Percentiles rank a stretch among this genome's conserved stretches.
Evolutionary conservation across 2,113 vertebrate species (phyloP).

Genomic region (Grammomys surdaster): DNA sequence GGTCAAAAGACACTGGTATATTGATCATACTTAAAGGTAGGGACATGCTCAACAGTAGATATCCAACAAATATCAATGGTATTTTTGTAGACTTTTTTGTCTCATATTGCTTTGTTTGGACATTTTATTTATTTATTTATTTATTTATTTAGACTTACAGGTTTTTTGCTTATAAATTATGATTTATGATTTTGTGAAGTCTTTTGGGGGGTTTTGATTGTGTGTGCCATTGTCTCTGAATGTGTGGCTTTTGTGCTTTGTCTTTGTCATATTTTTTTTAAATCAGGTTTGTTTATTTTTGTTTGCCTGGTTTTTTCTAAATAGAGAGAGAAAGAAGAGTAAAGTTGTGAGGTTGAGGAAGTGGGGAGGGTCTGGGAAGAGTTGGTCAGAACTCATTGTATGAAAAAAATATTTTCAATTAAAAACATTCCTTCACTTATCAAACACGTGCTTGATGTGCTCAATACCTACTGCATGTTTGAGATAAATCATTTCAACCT

Average conservation of each 20-base stretch:
- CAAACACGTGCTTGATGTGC: background rate
- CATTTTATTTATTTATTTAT: too few species aligned
- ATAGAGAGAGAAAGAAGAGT: background rate
- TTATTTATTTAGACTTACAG: background rate
- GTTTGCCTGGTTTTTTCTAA: background rate
- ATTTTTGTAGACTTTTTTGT: background rate
- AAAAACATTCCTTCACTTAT: background rate
- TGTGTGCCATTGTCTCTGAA: background rate
- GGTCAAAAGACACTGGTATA: background rate
- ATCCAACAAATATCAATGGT: background rate
- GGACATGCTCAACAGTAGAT: background rate
- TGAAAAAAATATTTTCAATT: background rate
- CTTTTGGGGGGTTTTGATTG: background rate
- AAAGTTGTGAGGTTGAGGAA: background rate
- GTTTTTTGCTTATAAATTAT: background rate
- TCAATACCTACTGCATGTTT: conserved; percentile 12
- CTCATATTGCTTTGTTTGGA: background rate
- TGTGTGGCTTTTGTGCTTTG: background rate
- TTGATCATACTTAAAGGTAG: background rate
- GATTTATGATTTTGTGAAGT: background rate
- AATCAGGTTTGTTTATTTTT: background rate
- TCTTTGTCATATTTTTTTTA: background rate
- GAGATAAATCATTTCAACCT: conserved; percentile 50
- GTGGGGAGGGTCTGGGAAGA: background rate
- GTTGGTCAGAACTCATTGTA: background rate